These are phyloP conservation scores for Toxotes chatareus DNA, from an alignment of 2,113 vertebrate genomes.

Conservation along the genomic window DNA sequence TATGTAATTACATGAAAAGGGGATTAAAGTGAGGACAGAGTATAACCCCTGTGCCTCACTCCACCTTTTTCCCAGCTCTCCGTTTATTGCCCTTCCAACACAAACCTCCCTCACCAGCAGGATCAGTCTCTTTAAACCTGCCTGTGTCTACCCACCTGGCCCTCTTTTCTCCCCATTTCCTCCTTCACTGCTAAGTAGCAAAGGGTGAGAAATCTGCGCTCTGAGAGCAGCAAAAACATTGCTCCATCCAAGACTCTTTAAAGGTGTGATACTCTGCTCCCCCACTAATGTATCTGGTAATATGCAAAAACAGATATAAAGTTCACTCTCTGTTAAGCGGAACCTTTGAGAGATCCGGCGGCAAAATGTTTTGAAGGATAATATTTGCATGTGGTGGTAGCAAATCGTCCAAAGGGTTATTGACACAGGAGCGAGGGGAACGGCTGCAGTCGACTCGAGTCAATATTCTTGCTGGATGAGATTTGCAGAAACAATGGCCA, in stretches of 20 bases:
- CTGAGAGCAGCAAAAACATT: conserved; percentile 55
- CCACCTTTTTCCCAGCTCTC: conserved; percentile 6
- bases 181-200: conserved; percentile 11
- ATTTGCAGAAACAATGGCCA: conserved; percentile 42
- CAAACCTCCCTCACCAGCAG: conserved; percentile 33
- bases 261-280: conserved; percentile 43
- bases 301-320: conserved; percentile 57
- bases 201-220: conserved; percentile 31
- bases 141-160: conserved; percentile 9
- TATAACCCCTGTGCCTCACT: neutral
- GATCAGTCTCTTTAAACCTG: neutral
- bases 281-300: conserved; percentile 44
- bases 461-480: conserved; percentile 70
- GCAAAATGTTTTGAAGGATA: conserved; percentile 73
- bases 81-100: conserved; percentile 41
- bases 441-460: conserved; percentile 47
- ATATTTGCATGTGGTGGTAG: conserved; percentile 70
- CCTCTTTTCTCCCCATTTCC: neutral
- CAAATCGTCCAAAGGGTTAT: conserved; percentile 60
- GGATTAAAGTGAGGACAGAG: conserved; percentile 7
- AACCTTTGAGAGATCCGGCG: conserved; percentile 53
- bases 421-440: conserved; percentile 54
- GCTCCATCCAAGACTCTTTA: conserved; percentile 39
- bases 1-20: conserved; percentile 17
- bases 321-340: conserved; percentile 35